These are phyloP conservation scores for Amblyopsis rosae DNA, from an alignment of 2,113 vertebrate species.

Conservation along the genomic window DNA sequence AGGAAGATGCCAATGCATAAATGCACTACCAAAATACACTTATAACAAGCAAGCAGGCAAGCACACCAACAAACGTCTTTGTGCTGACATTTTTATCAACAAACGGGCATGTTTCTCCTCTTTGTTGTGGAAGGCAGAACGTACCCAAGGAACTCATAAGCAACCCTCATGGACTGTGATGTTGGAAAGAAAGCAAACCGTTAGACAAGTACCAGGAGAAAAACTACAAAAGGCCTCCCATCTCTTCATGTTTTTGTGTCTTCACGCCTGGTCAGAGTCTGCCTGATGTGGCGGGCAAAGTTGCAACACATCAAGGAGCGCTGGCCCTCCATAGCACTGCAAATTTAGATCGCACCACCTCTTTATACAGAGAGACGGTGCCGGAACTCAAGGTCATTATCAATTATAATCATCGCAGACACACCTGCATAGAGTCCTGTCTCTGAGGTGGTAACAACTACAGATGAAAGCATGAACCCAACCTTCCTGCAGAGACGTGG, in stretches of 20 bases:
- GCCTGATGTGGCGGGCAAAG: conserved; percentile 16
- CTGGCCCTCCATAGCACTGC: conserved; percentile 6
- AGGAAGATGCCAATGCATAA: conserved; percentile 19
- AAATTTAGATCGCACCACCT: neutral
- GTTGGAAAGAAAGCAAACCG: conserved; percentile 44
- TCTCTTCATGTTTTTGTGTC: conserved; percentile 35
- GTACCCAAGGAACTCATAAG: conserved; percentile 30
- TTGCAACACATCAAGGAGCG: conserved; percentile 67
- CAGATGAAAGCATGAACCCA: neutral
- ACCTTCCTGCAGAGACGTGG: too few species aligned
- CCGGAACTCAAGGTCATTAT: conserved; percentile 1
- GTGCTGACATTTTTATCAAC: conserved; percentile 27
- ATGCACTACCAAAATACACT: conserved; percentile 32
- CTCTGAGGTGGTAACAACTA: neutral
- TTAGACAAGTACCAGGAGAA: conserved; percentile 54
- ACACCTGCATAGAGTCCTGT: neutral
- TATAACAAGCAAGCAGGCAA: neutral
- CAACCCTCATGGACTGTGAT: conserved; percentile 45
- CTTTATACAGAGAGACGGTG: conserved; percentile 1
- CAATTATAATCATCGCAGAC: conserved; percentile 16
- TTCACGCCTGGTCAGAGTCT: conserved; percentile 23
- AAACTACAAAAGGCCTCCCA: conserved; percentile 55
- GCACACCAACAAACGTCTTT: conserved; percentile 19
- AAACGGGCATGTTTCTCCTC: conserved; percentile 61
- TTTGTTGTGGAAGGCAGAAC: conserved; percentile 46